These are phyloP conservation scores for Oncorhynchus kisutch DNA, from an alignment of 2,113 vertebrate genomes.

Conservation along the genomic window DNA sequence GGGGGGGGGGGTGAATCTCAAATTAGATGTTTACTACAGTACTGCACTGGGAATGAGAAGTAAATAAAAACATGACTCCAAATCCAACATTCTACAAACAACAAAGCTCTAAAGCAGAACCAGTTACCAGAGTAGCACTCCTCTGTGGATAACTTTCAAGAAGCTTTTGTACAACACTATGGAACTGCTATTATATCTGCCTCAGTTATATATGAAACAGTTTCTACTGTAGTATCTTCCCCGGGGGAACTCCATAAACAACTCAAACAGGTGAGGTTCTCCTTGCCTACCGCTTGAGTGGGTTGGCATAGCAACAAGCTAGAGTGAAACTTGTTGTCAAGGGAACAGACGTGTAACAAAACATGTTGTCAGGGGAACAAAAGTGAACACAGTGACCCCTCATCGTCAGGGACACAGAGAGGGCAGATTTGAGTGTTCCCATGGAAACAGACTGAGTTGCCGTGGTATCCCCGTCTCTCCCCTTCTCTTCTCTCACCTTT, in stretches of 20 bases:
- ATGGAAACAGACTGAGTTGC: slow-evolving; percentile 71
- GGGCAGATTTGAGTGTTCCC: slow-evolving; percentile 72
- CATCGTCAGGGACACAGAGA: slow-evolving; percentile 65
- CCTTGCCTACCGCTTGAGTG: slow-evolving; percentile 29
- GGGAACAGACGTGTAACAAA: slow-evolving; percentile 22
- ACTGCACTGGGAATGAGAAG: slow-evolving; percentile 19
- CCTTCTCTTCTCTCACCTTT: slow-evolving; percentile 79
- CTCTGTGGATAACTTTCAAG: slow-evolving; percentile 23
- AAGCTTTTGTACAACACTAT: slow-evolving; percentile 22
- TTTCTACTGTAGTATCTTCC: too few species aligned
- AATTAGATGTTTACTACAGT: slow-evolving; percentile 29
- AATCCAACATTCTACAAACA: slow-evolving; percentile 33
- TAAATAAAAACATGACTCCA: slow-evolving; percentile 44
- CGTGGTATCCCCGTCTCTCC: slow-evolving; percentile 20
- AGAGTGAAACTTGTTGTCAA: slow-evolving; percentile 33
- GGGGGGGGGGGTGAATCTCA: slow-evolving; percentile 5
- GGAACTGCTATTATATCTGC: not conserved
- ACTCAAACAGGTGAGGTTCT: slow-evolving; percentile 55
- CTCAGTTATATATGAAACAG: slow-evolving; percentile 9
- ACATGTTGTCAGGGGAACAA: slow-evolving; percentile 52
- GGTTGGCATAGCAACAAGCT: slow-evolving; percentile 72
- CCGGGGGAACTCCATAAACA: slow-evolving; percentile 19
- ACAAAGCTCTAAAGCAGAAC: not conserved
- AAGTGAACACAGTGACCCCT: slow-evolving; percentile 41
- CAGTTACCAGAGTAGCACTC: not conserved